Evolutionary conservation across 2,113 vertebrate genomes (phyloP).

Genomic region (Amphilophus citrinellus): DNA sequence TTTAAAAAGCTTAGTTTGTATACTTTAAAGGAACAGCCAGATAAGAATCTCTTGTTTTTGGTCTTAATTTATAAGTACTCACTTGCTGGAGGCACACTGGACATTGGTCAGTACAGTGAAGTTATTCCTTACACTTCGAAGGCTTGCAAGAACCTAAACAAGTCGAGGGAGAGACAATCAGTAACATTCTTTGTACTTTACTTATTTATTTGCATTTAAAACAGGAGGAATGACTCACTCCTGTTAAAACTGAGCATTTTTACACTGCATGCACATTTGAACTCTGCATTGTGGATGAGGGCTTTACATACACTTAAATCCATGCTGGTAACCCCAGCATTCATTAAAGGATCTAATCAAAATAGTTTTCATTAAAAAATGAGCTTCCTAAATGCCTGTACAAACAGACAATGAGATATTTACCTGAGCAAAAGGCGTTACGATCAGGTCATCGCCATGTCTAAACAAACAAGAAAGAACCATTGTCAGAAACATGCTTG

Average conservation of each 20-base stretch:
- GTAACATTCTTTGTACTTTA: not conserved
- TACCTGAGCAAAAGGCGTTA: constrained; percentile 97
- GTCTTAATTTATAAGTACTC: constrained; percentile 64
- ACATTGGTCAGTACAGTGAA: constrained; percentile 95
- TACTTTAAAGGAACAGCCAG: not conserved
- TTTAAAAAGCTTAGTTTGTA: not conserved
- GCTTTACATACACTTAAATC: not conserved
- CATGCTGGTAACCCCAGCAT: accelerated
- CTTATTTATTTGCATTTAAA: not conserved
- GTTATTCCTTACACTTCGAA: constrained; percentile 97
- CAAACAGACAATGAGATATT: constrained; percentile 13
- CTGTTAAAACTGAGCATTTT: not conserved
- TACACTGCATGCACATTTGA: accelerated
- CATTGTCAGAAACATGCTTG: not conserved
- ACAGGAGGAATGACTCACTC: not conserved
- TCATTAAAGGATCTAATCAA: not conserved
- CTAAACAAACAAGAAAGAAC: constrained; percentile 70
- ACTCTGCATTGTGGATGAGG: not conserved
- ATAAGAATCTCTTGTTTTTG: not conserved
- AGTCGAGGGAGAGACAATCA: not conserved
- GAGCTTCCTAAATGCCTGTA: accelerated
- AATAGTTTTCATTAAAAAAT: not conserved
- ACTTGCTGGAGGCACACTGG: constrained; percentile 95
- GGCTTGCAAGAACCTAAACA: constrained; percentile 91
- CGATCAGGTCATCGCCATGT: constrained; percentile 98